Base-by-base conservation (phyloP, 2,888 invertebrate genomes). In the Poecilobothrus nobilitatus region DNA sequence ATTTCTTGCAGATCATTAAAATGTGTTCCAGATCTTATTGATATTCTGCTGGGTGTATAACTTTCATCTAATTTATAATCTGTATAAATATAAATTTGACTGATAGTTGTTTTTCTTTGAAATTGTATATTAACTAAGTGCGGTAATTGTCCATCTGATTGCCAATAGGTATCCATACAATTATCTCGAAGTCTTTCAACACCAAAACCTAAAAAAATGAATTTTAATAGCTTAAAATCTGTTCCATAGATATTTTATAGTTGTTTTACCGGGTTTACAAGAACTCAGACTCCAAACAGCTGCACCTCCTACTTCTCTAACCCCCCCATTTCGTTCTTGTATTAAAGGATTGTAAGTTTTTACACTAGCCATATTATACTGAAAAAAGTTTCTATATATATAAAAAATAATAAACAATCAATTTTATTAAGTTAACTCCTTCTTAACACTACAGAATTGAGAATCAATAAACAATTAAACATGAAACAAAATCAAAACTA, bases 51-150 rank as follows among this genome's bases (percentile, higher is more conserved):
- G 0, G 99, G 99, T 1, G 99, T 99, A 79, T 99, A 99, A 79
- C 97, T 98, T 82, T 99, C 99, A 82, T 99, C 99, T 62, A 97
- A 83, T 82, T 98, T 99, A 80, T 93, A 99, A 81, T 99, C 98
- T 0, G 97, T 94, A 79, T 96, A 99, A 71, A 99, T 91, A 79
- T 94, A 96, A 73, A 99, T 92, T 81, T 97, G 95, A 66, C 92
- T 91, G 12, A 99, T 91, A 73, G 95, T 94, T 0, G 95, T 98
- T 83, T 97, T 97, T 72, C 92, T 87, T 76, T 93, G 90, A 79
- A 98, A 98, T 78, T 97, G 96, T 73, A 99, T 94, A 78, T 97
- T 98, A 0, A 99, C 95, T 72, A 97, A 84, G 82, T 99, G 99
- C 4, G 99, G 99, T 71, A 99, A 86, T 74, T 97, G 97, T 0